Evolutionary conservation across 2,888 invertebrate genomes (phyloP), one percentile per base, ranked within the genome.

Genomic region (Clepsis dumicolana): DNA sequence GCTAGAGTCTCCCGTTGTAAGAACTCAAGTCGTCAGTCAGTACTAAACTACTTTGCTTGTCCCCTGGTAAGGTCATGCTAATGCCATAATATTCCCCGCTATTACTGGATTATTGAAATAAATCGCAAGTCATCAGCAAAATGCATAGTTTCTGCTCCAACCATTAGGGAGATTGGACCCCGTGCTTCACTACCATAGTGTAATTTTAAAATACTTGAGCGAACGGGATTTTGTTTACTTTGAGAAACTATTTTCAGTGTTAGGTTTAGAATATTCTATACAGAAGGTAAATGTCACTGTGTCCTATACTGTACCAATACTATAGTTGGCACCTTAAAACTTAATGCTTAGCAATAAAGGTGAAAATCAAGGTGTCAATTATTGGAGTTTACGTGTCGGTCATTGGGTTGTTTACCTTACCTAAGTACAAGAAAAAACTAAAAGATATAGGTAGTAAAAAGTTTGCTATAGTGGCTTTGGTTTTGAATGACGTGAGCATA

Each of bases 101-200:
- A 83, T 85, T 83, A 83, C 76, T 73, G 80, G 82, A 79, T 80
- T 88, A 89, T 88, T 89, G 89, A 89, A 87, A 89, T 84, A 88
- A 88, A 89, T 88, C 83, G 85, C 68, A 70, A 74, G 82, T 85
- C 86, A 88, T 89, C 88, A 88, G 78, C 78, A 70, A 84, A 88
- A 87, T 86, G 85, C 85, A 87, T 84, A 84, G 82, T 81, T 79
- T 80, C 81, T 77, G 77, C 75, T 72, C 69, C 70, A 74, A 44
- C 86, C 86, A 89, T 89, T 89, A 89, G 77, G 72, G 74, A 82
- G 84, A 89, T 89, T 86, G 80, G 78, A 80, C 85, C 80, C 50
- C 71, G 32, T 14, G 10, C 48, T 29, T 52, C 29, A 12, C 25
- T 24, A 54, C 38, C 35, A 63, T 27, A 56, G 29, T 68, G 52